Conservation (phyloP, 2,113 vertebrate species). For the Rhinolophus sinicus region DNA sequence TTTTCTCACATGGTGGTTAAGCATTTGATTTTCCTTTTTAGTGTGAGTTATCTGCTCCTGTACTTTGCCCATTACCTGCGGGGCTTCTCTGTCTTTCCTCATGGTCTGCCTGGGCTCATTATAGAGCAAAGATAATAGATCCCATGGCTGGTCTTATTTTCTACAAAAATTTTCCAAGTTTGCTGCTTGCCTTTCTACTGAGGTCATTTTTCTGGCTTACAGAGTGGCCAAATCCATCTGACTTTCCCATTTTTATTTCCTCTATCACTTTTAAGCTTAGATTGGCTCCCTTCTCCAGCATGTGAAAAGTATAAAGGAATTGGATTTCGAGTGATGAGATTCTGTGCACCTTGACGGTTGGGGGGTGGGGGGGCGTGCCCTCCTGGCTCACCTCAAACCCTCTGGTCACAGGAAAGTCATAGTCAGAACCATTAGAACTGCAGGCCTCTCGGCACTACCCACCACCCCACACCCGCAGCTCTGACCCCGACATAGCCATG, state of each 20-base stretch:
- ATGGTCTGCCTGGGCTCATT: not conserved
- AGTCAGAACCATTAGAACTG: not conserved
- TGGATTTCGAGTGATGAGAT: not conserved
- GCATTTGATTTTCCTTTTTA: not conserved
- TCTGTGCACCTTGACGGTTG: not conserved
- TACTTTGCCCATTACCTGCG: not conserved
- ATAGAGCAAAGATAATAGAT: not conserved
- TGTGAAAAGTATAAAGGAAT: not conserved
- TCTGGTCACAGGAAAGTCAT: not conserved
- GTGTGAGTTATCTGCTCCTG: not conserved
- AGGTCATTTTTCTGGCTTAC: constrained; percentile 24
- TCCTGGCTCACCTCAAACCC: not conserved
- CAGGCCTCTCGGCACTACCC: not conserved
- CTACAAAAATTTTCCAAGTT: not conserved
- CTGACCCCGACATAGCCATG: accelerated
- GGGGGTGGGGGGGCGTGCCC: too few species aligned
- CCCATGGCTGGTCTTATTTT: not conserved
- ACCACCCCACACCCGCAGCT: accelerated
- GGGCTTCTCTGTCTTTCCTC: not conserved
- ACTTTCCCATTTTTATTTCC: not conserved
- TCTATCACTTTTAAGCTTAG: not conserved
- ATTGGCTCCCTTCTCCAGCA: not conserved
- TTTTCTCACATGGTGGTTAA: not conserved
- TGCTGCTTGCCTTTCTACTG: not conserved
- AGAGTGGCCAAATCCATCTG: not conserved